A percentile compares a stretch with the other conserved stretches of the same genome.
phyloP scores from a whole-genome alignment of 2,113 vertebrate species.

The Oryzias woworae region DNA sequence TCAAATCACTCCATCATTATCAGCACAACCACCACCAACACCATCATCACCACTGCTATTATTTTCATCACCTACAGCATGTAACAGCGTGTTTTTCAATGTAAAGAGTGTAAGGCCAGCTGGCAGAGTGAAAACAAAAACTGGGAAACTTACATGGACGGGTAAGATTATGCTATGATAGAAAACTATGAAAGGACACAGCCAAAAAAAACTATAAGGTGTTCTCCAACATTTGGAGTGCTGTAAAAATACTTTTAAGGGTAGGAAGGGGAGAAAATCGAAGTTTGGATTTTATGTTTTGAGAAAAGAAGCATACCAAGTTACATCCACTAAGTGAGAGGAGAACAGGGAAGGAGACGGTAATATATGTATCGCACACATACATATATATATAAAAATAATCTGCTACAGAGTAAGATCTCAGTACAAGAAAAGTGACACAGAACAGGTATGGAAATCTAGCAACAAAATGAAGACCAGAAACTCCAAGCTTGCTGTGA shows the following conservation, averaged over 20 bases:
- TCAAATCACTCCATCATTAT: conserved; percentile 72
- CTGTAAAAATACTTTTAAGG: conserved; percentile 29
- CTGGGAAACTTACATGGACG: conserved; percentile 41
- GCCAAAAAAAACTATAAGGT: conserved; percentile 41
- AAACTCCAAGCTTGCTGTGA: conserved; percentile 89
- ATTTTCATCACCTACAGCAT: conserved; percentile 71
- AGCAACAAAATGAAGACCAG: conserved; percentile 79
- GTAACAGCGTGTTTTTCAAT: conserved; percentile 73
- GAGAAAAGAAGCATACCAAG: conserved; percentile 50
- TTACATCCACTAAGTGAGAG: conserved; percentile 62
- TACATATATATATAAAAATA: conserved; percentile 80
- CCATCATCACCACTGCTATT: conserved; percentile 63
- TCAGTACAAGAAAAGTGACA: conserved; percentile 74
- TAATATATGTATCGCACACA: conserved; percentile 77
- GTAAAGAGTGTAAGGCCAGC: conserved; percentile 53
- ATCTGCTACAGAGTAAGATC: conserved; percentile 70
- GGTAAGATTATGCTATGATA: conserved; percentile 36
- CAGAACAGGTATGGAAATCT: conserved; percentile 75
- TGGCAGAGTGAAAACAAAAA: conserved; percentile 21
- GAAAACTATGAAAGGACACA: conserved; percentile 44
- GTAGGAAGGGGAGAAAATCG: conserved; percentile 30
- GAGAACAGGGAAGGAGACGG: conserved; percentile 59
- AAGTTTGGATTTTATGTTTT: conserved; percentile 23
- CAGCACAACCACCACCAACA: conserved; percentile 64
- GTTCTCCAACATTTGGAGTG: conserved; percentile 35